Evolutionary conservation across 2,113 vertebrate species (phyloP), one percentile per base, ranked within the genome.

Genomic region (Nycticorax nycticorax): DNA sequence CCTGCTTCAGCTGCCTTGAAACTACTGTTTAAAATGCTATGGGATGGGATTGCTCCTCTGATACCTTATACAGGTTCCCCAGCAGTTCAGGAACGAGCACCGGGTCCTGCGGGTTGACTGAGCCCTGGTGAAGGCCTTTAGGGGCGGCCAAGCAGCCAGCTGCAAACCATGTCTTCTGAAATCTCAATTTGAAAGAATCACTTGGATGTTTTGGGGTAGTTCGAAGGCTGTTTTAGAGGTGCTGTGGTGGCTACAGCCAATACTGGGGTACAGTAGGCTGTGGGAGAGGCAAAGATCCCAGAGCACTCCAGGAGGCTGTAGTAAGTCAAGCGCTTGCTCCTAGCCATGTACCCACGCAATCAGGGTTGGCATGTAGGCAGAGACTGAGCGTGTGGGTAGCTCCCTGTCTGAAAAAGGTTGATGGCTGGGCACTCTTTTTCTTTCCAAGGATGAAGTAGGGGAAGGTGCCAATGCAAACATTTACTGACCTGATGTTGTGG

Each of bases 251-350:
- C 48, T 80, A 18, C 60, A 80, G 76, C 16, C 64, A 43, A 35
- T 12, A 3, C 28, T 11, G 11, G 41, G 22, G 4, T 28, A 4
- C 0, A 8, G 32, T 33, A 14, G 0, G 0, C 53, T 33, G 53
- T 23, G 68, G 55, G 59, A 77, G 59, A 48, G 21, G 43, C 69
- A 88, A 10, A 60, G 45, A 73, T 12, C 45, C 43, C 77, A 66
- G 80, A 41, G 77, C 60, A 7, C 77, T 85, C 33, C 57, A 23
- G 85, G 85, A 2, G 39, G 52, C 81, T 87, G 80, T 8, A 62
- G 13, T 11, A 47, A 74, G 52, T 9, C 60, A 47, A 77, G 52
- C 24, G 50, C 43, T 50, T 39, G 48, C 84, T 81, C 62, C 60
- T 50, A 43, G 33, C 59, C 62, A 2, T 0, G 8, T 33, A 18